phyloP scores from a whole-genome alignment of 2,888 invertebrate species.

The Branchinecta sandiegonensis region DNA sequence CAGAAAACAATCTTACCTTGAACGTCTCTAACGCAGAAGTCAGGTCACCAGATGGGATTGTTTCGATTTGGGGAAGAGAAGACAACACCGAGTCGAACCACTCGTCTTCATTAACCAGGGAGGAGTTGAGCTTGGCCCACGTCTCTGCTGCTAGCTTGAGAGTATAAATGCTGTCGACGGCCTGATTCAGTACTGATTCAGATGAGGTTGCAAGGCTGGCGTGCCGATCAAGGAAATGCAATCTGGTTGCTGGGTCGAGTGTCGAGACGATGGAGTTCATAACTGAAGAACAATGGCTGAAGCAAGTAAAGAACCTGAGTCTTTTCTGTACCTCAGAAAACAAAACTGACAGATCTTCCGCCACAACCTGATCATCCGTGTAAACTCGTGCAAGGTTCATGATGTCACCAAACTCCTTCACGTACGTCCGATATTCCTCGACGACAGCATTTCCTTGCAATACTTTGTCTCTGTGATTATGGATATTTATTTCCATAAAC shows the following conservation, averaged over 20 bases:
- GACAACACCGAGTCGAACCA: conserved; percentile 73
- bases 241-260: conserved; percentile 60
- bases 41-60: conserved; percentile 65
- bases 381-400: conserved; percentile 67
- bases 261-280: conserved; percentile 71
- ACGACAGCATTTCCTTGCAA: conserved; percentile 57
- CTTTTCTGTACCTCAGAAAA: conserved; percentile 80
- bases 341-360: conserved; percentile 58
- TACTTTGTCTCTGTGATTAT: conserved; percentile 56
- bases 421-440: conserved; percentile 73
- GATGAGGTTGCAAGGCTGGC: conserved; percentile 61
- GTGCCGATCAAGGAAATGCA: conserved; percentile 48
- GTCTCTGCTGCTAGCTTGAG: conserved; percentile 70
- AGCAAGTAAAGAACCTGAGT: conserved; percentile 70
- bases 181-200: conserved; percentile 58
- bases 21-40: conserved; percentile 35
- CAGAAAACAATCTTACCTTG: neutral
- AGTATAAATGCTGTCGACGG: conserved; percentile 62
- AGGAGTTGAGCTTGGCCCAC: conserved; percentile 64
- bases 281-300: conserved; percentile 68
- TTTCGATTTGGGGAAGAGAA: conserved; percentile 61
- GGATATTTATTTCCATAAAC: conserved; percentile 52
- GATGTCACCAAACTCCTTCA: conserved; percentile 71
- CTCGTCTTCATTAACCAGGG: conserved; percentile 63
- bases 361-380: conserved; percentile 58